Conservation (phyloP, 2,797 vertebrate genomes). For the Danio kyathit region DNA sequence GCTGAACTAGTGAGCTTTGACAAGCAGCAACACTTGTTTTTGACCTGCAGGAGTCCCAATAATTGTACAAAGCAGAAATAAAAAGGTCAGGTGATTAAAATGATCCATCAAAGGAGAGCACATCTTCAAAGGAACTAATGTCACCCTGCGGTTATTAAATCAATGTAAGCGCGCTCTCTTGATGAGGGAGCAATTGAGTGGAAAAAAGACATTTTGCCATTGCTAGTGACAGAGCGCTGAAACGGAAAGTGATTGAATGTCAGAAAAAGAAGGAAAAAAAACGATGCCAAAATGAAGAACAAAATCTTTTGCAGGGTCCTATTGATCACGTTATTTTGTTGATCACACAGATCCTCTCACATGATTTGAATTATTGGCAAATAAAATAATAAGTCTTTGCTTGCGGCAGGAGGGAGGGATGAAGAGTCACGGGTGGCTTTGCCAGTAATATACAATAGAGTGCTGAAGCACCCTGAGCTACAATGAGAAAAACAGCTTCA, state of each 20-base stretch:
- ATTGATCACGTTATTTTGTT: slow-evolving; percentile 12
- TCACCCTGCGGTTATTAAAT: slow-evolving; percentile 42
- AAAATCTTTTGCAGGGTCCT: background rate
- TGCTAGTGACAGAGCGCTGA: slow-evolving; percentile 9
- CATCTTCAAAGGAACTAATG: slow-evolving; percentile 32
- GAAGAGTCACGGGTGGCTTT: background rate
- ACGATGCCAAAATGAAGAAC: background rate
- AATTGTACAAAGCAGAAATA: background rate
- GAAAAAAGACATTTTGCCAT: slow-evolving; percentile 13
- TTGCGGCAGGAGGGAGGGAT: background rate
- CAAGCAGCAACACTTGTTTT: slow-evolving; percentile 10
- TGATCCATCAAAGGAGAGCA: slow-evolving; percentile 1
- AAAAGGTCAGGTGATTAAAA: background rate
- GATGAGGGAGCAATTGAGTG: slow-evolving; percentile 47
- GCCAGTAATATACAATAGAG: background rate
- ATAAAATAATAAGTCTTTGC: background rate
- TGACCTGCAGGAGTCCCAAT: slow-evolving; percentile 1
- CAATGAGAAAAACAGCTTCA: slow-evolving; percentile 46
- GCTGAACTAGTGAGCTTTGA: background rate
- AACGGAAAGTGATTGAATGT: slow-evolving; percentile 30
- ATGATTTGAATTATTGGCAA: slow-evolving; percentile 1
- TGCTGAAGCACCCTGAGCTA: slow-evolving; percentile 25
- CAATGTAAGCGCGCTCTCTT: slow-evolving; percentile 34
- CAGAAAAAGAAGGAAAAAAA: slow-evolving; percentile 10
- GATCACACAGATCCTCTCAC: slow-evolving; percentile 1